Conservation (phyloP, 2,113 vertebrate species). For the Columba livia region DNA sequence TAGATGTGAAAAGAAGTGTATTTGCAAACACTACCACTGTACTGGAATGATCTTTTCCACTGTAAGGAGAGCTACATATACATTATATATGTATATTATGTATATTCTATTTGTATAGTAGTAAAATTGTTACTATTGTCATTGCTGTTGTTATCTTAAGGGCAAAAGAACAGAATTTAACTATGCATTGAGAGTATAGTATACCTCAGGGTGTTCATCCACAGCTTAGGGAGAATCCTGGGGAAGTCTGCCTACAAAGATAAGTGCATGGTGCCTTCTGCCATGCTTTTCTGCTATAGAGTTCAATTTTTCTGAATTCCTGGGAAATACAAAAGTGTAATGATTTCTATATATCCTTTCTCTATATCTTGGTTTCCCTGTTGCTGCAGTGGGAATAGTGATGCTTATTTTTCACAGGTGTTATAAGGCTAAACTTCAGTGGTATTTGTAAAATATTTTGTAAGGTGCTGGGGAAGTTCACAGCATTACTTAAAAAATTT, state of each 20-base stretch:
- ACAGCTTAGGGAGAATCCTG: not conserved
- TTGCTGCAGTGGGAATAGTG: not conserved
- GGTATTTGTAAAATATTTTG: conserved; percentile 25
- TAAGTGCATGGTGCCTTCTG: not conserved
- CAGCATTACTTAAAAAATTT: not conserved
- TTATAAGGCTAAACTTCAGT: not conserved
- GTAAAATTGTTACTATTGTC: not conserved
- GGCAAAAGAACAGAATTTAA: not conserved
- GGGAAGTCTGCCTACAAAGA: not conserved
- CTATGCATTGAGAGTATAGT: not conserved
- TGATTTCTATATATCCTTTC: not conserved
- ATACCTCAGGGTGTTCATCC: not conserved
- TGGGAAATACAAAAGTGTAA: not conserved
- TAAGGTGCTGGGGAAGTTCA: conserved; percentile 15
- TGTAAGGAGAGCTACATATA: not conserved
- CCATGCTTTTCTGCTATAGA: not conserved
- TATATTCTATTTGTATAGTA: not conserved
- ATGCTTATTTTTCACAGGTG: conserved; percentile 20
- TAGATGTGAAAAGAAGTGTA: not conserved
- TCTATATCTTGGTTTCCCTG: not conserved
- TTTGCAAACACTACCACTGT: not conserved
- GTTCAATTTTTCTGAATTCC: not conserved
- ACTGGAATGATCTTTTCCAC: not conserved
- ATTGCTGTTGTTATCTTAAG: not conserved
- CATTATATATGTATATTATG: not conserved